Evolutionary conservation across 2,113 vertebrate species (phyloP).

Genomic region (Corapipo altera): DNA sequence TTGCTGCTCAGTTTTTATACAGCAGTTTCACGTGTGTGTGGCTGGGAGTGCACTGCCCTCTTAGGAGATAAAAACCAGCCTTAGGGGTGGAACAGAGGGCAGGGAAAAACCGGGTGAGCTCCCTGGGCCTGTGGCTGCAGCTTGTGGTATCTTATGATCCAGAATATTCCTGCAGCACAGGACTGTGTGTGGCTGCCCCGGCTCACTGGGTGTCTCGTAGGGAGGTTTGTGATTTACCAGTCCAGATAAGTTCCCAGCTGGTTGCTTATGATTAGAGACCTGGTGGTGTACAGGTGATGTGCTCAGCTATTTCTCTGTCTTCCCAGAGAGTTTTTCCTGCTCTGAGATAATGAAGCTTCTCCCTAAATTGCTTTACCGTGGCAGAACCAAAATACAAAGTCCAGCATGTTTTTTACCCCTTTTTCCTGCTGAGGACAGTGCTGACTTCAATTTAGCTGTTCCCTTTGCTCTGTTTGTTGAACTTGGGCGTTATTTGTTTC

Average conservation of each 20-base stretch:
- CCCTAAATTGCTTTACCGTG: background rate
- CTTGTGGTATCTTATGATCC: fast-evolving
- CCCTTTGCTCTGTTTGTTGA: constrained; percentile 4
- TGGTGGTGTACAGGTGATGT: background rate
- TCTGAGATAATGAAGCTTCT: background rate
- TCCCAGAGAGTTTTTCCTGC: background rate
- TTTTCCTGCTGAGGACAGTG: background rate
- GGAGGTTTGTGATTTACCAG: background rate
- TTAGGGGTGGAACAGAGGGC: background rate
- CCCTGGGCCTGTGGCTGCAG: background rate
- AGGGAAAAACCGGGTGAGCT: background rate
- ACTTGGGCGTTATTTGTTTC: constrained; percentile 15
- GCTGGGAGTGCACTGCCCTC: background rate
- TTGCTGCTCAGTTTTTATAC: background rate
- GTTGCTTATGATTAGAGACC: background rate
- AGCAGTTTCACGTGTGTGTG: background rate
- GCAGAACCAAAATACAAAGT: background rate
- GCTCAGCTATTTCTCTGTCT: background rate
- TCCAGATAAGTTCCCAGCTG: background rate
- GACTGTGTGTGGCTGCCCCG: background rate
- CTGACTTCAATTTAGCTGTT: background rate
- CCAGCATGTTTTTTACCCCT: background rate
- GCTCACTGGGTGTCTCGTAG: fast-evolving
- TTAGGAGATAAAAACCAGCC: background rate
- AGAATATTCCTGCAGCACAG: background rate